phyloP scores from a whole-genome alignment of 2,888 invertebrate genomes.

The Nebria brevicollis region DNA sequence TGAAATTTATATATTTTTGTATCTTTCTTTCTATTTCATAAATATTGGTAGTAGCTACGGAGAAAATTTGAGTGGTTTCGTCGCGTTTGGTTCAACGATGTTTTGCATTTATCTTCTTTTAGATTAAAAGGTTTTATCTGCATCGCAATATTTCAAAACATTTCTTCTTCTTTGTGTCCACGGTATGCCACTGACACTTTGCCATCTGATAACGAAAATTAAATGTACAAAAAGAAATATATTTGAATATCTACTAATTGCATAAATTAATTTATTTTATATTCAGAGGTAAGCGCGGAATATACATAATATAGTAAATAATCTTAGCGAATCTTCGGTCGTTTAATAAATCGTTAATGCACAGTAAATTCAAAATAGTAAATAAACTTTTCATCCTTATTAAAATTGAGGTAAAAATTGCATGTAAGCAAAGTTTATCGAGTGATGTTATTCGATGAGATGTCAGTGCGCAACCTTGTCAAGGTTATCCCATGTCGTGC shows the following conservation, averaged over 20 bases:
- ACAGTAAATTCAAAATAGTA: too few species aligned
- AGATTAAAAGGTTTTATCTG: constrained; percentile 40
- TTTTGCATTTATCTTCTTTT: constrained; percentile 40
- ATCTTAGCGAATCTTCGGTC: too few species aligned
- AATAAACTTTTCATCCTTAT: too few species aligned
- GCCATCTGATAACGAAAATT: constrained; percentile 39
- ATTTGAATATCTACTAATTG: not conserved
- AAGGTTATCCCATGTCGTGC: not conserved
- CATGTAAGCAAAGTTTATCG: not conserved
- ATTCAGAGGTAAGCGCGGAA: too few species aligned
- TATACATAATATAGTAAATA: too few species aligned
- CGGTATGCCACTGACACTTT: constrained; percentile 34
- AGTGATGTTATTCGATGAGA: not conserved
- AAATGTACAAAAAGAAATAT: constrained; percentile 21
- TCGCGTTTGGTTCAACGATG: constrained; percentile 25
- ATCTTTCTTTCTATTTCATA: not conserved
- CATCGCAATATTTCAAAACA: constrained; percentile 34
- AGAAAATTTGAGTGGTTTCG: not conserved
- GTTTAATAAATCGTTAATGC: too few species aligned
- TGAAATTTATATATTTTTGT: not conserved
- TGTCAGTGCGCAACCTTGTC: not conserved
- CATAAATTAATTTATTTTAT: not conserved
- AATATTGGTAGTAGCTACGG: not conserved
- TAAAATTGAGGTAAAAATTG: not conserved
- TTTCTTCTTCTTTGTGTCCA: constrained; percentile 11